Evolutionary conservation across 2,797 vertebrate genomes (phyloP).

Genomic region (Odontamblyopus lacepedii): DNA sequence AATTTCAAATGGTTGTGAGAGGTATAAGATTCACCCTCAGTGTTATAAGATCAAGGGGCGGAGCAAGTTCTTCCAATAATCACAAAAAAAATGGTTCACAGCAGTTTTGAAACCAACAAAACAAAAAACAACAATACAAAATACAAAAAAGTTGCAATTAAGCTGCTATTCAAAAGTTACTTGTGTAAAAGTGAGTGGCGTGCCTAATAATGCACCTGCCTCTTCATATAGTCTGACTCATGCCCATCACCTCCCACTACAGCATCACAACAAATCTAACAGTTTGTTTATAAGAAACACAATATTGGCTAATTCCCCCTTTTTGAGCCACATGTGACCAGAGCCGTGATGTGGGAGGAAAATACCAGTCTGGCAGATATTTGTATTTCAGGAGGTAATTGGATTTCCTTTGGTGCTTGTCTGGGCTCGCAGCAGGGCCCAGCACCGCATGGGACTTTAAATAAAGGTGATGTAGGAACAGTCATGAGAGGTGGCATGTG

Average conservation of each 20-base stretch:
- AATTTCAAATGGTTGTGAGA: too few relatives aligned
- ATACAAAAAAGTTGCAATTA: slow-evolving; percentile 16
- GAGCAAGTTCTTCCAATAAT: too few relatives aligned
- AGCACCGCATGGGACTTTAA: slow-evolving; percentile 29
- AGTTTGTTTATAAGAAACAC: slow-evolving; percentile 45
- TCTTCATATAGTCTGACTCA: slow-evolving; percentile 50
- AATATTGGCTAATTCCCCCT: slow-evolving; percentile 45
- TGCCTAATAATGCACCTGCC: slow-evolving; percentile 45
- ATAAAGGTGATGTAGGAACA: slow-evolving; percentile 40
- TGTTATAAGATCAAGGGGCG: too few relatives aligned
- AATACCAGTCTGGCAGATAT: slow-evolving; percentile 45
- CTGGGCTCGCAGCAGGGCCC: slow-evolving; percentile 35
- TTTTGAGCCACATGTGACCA: slow-evolving; percentile 51
- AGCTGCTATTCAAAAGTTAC: not conserved
- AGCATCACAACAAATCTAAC: slow-evolving; percentile 27
- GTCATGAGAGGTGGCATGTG: slow-evolving; percentile 34
- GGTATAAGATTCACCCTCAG: too few relatives aligned
- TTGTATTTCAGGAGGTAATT: slow-evolving; percentile 43
- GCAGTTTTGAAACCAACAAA: too few relatives aligned
- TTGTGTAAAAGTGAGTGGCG: slow-evolving; percentile 4
- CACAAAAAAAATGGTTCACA: too few relatives aligned
- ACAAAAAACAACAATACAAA: too few relatives aligned
- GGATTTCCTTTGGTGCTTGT: slow-evolving; percentile 49
- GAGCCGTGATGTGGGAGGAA: slow-evolving; percentile 41
- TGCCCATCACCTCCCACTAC: slow-evolving; percentile 41